A percentile compares a stretch with the other conserved stretches of the same genome.
phyloP scores from a whole-genome alignment of 2,113 vertebrate genomes.

The Acinonyx jubatus region DNA sequence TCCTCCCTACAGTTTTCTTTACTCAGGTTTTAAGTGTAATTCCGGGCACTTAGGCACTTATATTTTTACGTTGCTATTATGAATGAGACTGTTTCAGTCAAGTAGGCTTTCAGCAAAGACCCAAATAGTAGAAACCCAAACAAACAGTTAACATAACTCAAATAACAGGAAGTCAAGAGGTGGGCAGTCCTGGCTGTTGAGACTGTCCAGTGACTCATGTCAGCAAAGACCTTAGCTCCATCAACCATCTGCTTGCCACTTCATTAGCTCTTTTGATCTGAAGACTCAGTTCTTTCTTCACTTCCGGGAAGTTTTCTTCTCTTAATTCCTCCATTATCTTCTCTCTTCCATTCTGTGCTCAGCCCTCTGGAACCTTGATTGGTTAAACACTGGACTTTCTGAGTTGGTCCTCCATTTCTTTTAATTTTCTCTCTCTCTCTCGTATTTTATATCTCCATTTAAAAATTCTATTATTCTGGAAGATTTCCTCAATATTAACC shows the following conservation, averaged over 20 bases:
- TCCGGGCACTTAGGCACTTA: conserved; percentile 1
- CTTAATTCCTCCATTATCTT: neutral
- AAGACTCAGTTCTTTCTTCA: neutral
- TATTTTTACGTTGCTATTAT: neutral
- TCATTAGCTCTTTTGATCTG: neutral
- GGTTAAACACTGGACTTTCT: neutral
- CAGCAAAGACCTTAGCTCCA: neutral
- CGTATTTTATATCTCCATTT: conserved; percentile 8
- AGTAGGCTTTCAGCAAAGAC: neutral
- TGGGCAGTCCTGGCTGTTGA: neutral
- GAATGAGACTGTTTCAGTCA: neutral
- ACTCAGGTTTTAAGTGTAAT: neutral
- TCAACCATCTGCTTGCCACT: neutral
- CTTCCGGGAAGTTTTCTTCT: neutral
- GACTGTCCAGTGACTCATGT: neutral
- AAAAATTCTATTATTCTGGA: neutral
- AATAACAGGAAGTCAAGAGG: neutral
- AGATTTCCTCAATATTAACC: neutral
- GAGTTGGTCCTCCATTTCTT: neutral
- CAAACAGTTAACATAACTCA: neutral
- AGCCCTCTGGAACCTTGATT: neutral
- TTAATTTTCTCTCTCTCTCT: neutral
- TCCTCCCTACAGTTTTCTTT: neutral
- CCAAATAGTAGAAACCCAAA: neutral
- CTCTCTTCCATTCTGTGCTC: neutral